Percentiles rank a stretch among this genome's conserved stretches.
Conservation (phyloP, 2,113 vertebrate species). For the Catharus minimus region DNA sequence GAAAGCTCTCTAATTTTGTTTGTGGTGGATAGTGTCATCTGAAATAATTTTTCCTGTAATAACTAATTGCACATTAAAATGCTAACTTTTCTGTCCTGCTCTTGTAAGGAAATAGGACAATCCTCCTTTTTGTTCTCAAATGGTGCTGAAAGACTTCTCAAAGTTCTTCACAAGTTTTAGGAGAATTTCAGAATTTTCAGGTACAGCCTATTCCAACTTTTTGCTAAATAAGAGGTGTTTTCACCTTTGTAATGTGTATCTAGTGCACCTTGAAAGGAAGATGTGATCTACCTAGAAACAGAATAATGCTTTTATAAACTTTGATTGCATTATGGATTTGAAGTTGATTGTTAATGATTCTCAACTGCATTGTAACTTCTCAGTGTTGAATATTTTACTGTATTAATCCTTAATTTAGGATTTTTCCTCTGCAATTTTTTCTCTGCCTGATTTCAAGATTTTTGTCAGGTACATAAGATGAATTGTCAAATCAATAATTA, state of each 20-base stretch:
- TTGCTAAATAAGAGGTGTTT: neutral
- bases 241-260: neutral
- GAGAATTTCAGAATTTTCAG: neutral
- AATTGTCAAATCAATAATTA: neutral
- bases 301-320: neutral
- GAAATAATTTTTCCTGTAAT: neutral
- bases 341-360: constrained; percentile 9
- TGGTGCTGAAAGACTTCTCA: neutral
- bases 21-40: neutral
- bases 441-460: constrained; percentile 13
- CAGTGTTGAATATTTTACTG: neutral
- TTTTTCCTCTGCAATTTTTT: constrained; percentile 40
- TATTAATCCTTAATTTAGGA: constrained; percentile 26
- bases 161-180: neutral
- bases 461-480: constrained; percentile 20
- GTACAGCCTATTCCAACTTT: neutral
- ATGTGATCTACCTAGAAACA: constrained; percentile 6
- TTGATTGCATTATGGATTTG: constrained; percentile 11
- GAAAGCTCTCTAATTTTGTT: neutral
- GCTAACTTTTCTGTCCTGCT: neutral
- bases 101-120: neutral
- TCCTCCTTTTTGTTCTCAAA: neutral
- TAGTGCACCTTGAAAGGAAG: neutral
- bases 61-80: neutral
- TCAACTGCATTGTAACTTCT: constrained; percentile 17